Evolutionary conservation across 2,888 invertebrate species (phyloP), one percentile per base, ranked within the genome.

Genomic region (Campoplex nolae): DNA sequence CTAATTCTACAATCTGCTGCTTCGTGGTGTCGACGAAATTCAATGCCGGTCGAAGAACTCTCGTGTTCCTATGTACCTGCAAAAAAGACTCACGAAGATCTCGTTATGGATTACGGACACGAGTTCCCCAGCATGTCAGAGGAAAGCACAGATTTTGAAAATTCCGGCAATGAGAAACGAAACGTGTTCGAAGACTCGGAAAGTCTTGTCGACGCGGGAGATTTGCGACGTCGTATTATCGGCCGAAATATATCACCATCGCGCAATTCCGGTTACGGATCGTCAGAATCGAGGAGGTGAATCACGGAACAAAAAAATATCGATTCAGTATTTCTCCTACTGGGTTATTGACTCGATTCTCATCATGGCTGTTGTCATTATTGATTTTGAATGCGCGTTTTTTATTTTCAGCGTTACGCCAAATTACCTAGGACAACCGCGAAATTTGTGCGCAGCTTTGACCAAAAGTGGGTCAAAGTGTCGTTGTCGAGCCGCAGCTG

Each of bases 51-150:
- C 11, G 94, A 94, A 82, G 92, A 93, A 48, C 88, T 94, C 28
- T 93, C 94, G 11, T 94, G 94, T 58, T 93, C 94, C 0, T 94
- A 94, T 79, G 56, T 91, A 9, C 89, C 93, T 1, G 89, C 92
- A 2, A 92, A 88, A 51, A 93, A 91, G 77, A 35, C 80, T 62
- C 91, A 84, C 0, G 92, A 93, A 9, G 91, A 90, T 28, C 62
- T 92, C 8, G n/a, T 92, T 13, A 86, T 74, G 18, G 86, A 90
- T 80, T 90, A 89, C 11, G 81, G 77, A 0, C 67, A 9, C 18
- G 89, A 89, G 6, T 88, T 82, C 70, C 89, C 90, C 0, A 91
- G 88, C 65, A 88, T 91, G 71, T 90, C 91, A 1, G 91, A 92
- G 16, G 90, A 91, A 67, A 38, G 75, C 0, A 89, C 85, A 1